A percentile compares a stretch with the other conserved stretches of the same genome.
Evolutionary conservation across 1,140 invertebrate genomes (phyloP).

Genomic region (Ridgeia piscesae): DNA sequence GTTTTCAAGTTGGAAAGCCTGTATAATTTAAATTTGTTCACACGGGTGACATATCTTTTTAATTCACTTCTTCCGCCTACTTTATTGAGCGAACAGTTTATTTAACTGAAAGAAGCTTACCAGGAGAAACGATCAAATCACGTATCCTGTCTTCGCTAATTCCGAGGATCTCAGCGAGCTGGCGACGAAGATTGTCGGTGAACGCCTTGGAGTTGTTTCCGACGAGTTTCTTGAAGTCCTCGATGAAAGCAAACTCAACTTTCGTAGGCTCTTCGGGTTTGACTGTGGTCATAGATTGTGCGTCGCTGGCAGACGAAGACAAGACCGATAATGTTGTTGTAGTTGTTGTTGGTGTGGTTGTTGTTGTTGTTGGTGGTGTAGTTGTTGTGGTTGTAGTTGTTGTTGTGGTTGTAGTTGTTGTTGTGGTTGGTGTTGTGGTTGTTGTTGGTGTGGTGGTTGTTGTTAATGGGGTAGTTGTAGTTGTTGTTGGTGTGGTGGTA

Average conservation of each 20-base stretch:
- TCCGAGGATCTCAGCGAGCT: background rate
- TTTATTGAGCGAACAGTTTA: background rate
- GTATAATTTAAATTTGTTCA: background rate
- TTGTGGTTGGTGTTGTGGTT: background rate
- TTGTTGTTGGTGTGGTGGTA: background rate
- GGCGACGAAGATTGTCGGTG: background rate
- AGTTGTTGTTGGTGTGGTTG: background rate
- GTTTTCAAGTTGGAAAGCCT: background rate
- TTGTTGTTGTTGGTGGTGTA: background rate
- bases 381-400: background rate
- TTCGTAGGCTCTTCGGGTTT: background rate
- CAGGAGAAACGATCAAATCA: background rate
- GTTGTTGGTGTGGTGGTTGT: background rate
- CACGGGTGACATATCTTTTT: too few species aligned
- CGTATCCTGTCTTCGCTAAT: background rate
- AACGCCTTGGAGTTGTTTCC: background rate
- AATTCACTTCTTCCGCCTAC: background rate
- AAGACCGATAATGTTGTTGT: background rate
- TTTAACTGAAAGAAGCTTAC: background rate
- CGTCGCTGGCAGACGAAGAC: background rate
- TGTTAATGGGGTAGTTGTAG: background rate
- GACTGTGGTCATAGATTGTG: background rate
- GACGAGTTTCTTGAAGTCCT: background rate
- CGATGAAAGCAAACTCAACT: background rate
- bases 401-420: background rate